A percentile compares a stretch with the other conserved stretches of the same genome.
Conservation (phyloP, 2,797 vertebrate species). For the Danio aesculapii region DNA sequence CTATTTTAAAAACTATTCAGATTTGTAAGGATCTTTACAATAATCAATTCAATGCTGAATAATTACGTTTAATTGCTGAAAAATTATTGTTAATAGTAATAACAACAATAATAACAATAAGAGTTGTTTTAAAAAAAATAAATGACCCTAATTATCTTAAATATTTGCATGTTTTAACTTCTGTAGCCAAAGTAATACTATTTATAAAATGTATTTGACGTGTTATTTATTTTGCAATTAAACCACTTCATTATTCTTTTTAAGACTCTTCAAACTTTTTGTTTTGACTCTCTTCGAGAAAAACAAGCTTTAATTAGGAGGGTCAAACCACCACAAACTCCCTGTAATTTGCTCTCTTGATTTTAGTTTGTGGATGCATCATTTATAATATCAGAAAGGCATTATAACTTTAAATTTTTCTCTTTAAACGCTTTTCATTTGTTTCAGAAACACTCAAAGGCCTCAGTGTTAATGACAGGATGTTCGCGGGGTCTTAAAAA, state of each 20-base stretch:
- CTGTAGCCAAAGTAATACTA: background rate
- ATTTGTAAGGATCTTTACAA: no score
- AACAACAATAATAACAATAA: no score
- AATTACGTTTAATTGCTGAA: no score
- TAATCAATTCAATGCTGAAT: no score
- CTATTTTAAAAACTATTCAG: no score
- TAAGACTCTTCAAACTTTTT: background rate
- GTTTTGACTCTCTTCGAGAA: background rate
- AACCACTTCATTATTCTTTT: background rate
- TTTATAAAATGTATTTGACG: background rate
- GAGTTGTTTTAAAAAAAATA: background rate
- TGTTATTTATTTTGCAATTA: background rate
- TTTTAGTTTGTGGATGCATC: background rate
- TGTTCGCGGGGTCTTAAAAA: no score
- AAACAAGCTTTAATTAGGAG: background rate
- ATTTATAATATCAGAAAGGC: background rate
- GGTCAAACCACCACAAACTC: background rate
- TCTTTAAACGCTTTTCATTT: background rate
- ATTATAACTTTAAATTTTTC: background rate
- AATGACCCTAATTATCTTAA: no score
- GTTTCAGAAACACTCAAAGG: slow-evolving; percentile 5
- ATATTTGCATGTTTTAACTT: background rate
- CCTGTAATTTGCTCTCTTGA: background rate
- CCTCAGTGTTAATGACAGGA: background rate
- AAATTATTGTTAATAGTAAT: no score